These are phyloP conservation scores for Chymomyza caudatula DNA, from an alignment of 2,888 invertebrate genomes.

Conservation along the genomic window DNA sequence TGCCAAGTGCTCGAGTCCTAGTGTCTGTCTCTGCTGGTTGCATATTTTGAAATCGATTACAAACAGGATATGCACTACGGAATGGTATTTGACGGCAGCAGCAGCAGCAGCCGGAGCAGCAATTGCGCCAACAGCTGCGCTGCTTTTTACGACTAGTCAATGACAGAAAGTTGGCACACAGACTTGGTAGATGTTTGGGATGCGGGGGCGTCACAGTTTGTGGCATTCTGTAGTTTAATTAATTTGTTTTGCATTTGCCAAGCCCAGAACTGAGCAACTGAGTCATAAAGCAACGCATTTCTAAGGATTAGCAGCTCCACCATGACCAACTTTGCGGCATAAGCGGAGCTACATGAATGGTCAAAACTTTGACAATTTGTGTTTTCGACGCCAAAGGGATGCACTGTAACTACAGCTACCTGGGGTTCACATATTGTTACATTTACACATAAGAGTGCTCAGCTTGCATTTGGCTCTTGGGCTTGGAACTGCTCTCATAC, in stretches of 20 bases:
- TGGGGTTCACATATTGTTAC: no score
- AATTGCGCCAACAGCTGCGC: slow-evolving; percentile 6
- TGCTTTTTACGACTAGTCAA: slow-evolving; percentile 5
- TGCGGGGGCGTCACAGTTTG: slow-evolving; percentile 17
- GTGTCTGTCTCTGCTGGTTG: slow-evolving; percentile 34
- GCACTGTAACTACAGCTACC: not conserved
- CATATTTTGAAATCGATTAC: slow-evolving; percentile 71
- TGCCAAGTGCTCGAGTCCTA: not conserved
- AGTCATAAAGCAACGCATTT: no score
- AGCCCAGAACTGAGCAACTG: not conserved
- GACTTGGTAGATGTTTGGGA: slow-evolving; percentile 18
- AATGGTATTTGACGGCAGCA: slow-evolving; percentile 54
- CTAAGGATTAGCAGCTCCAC: slow-evolving; percentile 26
- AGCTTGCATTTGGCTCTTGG: not conserved
- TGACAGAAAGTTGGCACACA: slow-evolving; percentile 12
- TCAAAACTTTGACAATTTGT: slow-evolving; percentile 53
- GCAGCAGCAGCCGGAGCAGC: slow-evolving; percentile 27
- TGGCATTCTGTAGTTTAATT: slow-evolving; percentile 18
- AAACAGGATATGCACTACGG: slow-evolving; percentile 71
- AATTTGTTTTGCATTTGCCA: slow-evolving; percentile 23
- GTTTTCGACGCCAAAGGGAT: no score
- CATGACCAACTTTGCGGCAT: slow-evolving; percentile 1
- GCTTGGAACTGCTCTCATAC: not conserved
- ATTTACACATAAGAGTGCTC: no score
- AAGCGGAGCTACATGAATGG: slow-evolving; percentile 4